Conservation (phyloP, 2,797 vertebrate species). For the Heteromormyrus szaboi region DNA sequence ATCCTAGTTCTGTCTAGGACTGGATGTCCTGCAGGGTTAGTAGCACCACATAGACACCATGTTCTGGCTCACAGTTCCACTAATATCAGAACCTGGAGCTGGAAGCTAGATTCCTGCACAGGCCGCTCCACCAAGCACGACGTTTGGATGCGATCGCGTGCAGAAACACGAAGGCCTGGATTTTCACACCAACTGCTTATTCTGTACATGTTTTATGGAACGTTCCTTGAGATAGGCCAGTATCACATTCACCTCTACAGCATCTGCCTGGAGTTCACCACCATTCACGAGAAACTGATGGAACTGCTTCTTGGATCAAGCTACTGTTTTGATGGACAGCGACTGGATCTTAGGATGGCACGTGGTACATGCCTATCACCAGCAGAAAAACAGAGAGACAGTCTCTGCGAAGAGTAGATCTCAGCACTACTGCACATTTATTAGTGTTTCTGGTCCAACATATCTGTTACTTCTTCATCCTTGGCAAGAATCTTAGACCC, state of each 20-base stretch:
- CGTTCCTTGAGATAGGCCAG: neutral
- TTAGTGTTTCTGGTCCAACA: neutral
- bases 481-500: neutral
- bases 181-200: neutral
- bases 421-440: neutral
- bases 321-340: neutral
- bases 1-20: neutral
- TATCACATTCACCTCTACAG: neutral
- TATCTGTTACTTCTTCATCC: neutral
- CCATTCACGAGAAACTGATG: neutral
- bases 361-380: neutral
- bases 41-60: neutral
- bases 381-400: neutral
- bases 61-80: neutral
- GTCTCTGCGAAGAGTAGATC: neutral
- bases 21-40: neutral
- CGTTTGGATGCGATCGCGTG: neutral
- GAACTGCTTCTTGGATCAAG: neutral
- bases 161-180: neutral
- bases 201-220: neutral
- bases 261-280: neutral
- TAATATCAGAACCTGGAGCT: neutral
- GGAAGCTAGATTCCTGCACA: neutral
- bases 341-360: neutral
- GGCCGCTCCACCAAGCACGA: neutral